Evolutionary conservation across 2,113 vertebrate species (phyloP), one percentile per base, ranked within the genome.

Genomic region (Benitochromis conjunctus): DNA sequence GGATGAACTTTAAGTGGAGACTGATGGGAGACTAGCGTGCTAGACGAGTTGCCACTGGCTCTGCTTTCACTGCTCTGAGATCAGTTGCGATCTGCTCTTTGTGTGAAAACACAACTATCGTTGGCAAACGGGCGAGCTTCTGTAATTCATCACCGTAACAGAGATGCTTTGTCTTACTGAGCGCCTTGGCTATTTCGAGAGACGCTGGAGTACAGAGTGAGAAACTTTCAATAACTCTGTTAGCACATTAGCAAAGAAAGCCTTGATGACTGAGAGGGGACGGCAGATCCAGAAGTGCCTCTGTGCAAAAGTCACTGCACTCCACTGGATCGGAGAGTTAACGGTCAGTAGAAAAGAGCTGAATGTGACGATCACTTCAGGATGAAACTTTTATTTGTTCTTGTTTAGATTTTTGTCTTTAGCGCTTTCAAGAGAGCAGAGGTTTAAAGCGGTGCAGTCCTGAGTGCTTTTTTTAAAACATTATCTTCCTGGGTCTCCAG

Each of bases 221-320:
- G 31, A 36, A 64, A 38, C 34, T 38, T 64, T 38, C 10, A 64
- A 64, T 5, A 38, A 21, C 31, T 64, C 4, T 13, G 34, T 64
- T 64, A 64, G 60, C 60, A 64, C 19, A 64, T 36, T n/a, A 64
- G 60, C 34, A 64, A 64, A n/a, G 60, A 64, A 64, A 2, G 10
- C 60, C 1, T 3, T 36, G 9, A 34, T 18, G 3, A 0, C 1
- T 36, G 13, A 9, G 62, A 41, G 36, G 12, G 43, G n/a, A 41
- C 4, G 0, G n/a, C 18, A 64, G 34, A 64, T 64, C 31, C 10
- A 7, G 29, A 1, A 13, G 62, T 66, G n/a, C 62, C 7, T 41
- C 4, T 0, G 19, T 66, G 36, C 41, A 66, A 66, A 66, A 0
- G 62, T 41, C 0, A 0, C 36, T 69, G 0, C 64, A 24, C 1